A percentile compares a stretch with the other conserved stretches of the same genome.
These are phyloP conservation scores for Pseudomugil tenellus DNA, from an alignment of 2,797 vertebrate genomes.

Conservation along the genomic window DNA sequence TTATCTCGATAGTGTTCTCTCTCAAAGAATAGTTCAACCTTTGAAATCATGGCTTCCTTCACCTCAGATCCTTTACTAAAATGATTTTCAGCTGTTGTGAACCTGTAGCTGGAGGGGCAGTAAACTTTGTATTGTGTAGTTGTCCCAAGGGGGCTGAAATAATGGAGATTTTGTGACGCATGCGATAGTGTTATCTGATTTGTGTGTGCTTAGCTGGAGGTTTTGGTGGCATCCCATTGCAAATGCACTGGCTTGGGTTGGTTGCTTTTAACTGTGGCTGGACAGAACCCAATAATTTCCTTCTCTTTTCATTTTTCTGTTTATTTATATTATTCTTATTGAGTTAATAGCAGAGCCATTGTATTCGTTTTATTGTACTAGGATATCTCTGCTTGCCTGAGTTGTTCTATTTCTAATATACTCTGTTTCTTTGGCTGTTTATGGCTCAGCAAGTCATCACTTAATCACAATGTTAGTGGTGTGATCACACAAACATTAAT, in stretches of 20 bases:
- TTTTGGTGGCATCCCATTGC: constrained; percentile 24
- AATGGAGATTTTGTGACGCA: constrained; percentile 41
- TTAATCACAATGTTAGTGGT: constrained; percentile 7
- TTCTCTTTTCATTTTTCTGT: not conserved
- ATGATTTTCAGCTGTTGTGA: constrained; percentile 42
- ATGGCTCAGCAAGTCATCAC: constrained; percentile 8
- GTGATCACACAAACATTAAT: not conserved
- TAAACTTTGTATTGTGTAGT: not conserved
- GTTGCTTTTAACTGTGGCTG: constrained; percentile 5
- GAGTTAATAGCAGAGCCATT: not conserved
- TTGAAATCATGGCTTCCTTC: constrained; percentile 36
- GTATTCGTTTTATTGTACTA: not conserved
- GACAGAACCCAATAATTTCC: constrained; percentile 5
- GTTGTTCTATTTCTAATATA: constrained; percentile 9
- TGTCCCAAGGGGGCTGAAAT: constrained; percentile 29
- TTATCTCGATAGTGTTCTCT: constrained; percentile 56
- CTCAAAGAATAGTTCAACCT: constrained; percentile 34
- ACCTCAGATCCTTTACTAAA: constrained; percentile 37
- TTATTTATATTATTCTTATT: not conserved
- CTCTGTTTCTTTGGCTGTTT: not conserved
- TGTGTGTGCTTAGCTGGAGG: constrained; percentile 5
- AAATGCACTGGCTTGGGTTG: constrained; percentile 28
- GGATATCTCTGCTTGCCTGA: not conserved
- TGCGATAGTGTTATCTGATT: constrained; percentile 52
- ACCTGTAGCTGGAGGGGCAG: constrained; percentile 22